A percentile compares a stretch with the other conserved stretches of the same genome.
Evolutionary conservation across 1,140 invertebrate genomes (phyloP).

Genomic region (Steinernema feltiae): DNA sequence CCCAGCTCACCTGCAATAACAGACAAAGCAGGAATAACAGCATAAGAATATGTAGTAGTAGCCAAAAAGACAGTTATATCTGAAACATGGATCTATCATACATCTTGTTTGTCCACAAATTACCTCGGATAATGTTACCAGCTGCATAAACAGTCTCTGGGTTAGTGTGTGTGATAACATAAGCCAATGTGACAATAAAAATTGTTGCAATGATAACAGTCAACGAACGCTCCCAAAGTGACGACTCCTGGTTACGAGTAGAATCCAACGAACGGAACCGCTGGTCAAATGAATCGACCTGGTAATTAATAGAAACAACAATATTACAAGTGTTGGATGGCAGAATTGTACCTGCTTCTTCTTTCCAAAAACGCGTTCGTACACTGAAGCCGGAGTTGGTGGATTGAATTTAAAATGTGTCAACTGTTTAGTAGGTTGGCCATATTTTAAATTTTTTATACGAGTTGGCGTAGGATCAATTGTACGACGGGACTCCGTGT

Average conservation of each 20-base stretch:
- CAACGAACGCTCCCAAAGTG: neutral
- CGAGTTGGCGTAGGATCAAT: constrained; percentile 9
- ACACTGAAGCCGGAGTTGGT: constrained; percentile 32
- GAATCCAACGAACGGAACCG: neutral
- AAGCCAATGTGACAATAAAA: constrained; percentile 31
- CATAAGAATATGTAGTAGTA: constrained; percentile 46
- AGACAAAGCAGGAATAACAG: constrained; percentile 36
- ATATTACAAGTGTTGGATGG: constrained; percentile 2
- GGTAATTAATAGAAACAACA: too few relatives aligned
- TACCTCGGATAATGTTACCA: constrained; percentile 22
- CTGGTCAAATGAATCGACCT: neutral
- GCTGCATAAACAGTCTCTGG: constrained; percentile 26
- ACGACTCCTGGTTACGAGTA: too few relatives aligned
- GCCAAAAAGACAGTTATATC: constrained; percentile 17
- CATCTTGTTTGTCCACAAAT: constrained; percentile 14
- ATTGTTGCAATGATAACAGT: constrained; percentile 24
- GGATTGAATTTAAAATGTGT: constrained; percentile 21
- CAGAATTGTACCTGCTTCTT: constrained; percentile 26
- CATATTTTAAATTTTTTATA: constrained; percentile 10
- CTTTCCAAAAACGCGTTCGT: constrained; percentile 15
- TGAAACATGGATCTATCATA: constrained; percentile 26
- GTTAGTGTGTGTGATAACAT: constrained; percentile 36
- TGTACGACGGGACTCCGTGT: constrained; percentile 39
- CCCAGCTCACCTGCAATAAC: constrained; percentile 26
- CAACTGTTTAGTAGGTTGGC: constrained; percentile 27